phyloP scores from a whole-genome alignment of 2,888 invertebrate species.

The Clostera curtula region DNA sequence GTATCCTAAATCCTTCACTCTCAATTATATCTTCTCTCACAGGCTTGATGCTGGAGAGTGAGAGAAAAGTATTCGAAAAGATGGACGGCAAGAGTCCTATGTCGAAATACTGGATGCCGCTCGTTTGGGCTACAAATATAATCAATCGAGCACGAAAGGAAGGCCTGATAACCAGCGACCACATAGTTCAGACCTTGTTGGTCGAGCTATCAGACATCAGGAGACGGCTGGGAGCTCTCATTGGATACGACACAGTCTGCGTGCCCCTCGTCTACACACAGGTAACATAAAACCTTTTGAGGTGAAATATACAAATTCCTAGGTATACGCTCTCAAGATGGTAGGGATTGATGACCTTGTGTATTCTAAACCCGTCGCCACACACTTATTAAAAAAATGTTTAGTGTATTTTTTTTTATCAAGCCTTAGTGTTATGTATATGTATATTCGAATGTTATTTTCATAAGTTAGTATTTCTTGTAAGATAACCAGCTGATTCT shows the following conservation, averaged over 20 bases:
- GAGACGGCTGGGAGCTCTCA: conserved; percentile 86
- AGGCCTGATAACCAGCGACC: conserved; percentile 89
- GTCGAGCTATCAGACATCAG: conserved; percentile 93
- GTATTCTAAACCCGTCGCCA: no score
- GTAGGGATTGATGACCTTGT: no score
- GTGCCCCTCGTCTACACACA: conserved; percentile 95
- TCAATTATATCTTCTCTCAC: no score
- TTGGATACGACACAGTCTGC: conserved; percentile 93
- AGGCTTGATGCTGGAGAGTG: conserved; percentile 94
- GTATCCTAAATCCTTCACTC: no score
- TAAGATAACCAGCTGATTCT: no score
- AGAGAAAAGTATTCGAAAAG: conserved; percentile 92
- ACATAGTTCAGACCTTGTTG: conserved; percentile 92
- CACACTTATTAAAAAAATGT: no score
- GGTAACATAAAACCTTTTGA: conserved; percentile 64
- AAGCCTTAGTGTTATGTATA: no score
- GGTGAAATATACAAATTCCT: conserved; percentile 1
- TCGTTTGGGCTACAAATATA: conserved; percentile 94
- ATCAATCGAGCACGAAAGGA: conserved; percentile 92
- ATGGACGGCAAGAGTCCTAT: conserved; percentile 92
- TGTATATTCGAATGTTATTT: no score
- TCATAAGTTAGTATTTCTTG: no score
- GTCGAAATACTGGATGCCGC: conserved; percentile 93
- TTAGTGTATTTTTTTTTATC: no score
- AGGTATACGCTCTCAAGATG: no score